Conservation (phyloP, 2,888 invertebrate genomes). For the Hemithea aestivaria region DNA sequence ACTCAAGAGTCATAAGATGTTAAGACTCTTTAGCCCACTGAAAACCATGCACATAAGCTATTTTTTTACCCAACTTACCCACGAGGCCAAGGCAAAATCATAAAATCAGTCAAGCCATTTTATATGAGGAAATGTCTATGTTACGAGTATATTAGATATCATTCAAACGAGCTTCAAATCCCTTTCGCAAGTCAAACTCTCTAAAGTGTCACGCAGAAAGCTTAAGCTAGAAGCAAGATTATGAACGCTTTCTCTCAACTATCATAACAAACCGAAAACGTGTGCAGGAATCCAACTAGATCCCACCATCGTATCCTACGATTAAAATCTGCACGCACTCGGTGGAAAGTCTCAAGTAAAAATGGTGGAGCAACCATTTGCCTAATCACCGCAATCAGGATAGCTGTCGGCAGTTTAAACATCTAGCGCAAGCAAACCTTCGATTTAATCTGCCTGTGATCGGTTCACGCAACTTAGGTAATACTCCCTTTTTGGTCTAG, state of each 20-base stretch:
- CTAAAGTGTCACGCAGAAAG: too few species aligned
- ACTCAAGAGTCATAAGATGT: too few species aligned
- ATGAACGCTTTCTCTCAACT: background rate
- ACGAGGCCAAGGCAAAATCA: too few species aligned
- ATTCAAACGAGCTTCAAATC: too few species aligned
- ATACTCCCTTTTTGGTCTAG: conserved; percentile 14
- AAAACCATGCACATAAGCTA: too few species aligned
- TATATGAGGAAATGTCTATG: too few species aligned
- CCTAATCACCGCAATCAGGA: conserved; percentile 40
- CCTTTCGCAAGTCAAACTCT: too few species aligned
- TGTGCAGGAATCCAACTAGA: conserved; percentile 12
- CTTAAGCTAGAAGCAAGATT: too few species aligned
- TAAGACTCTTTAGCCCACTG: too few species aligned
- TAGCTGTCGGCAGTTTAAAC: conserved; percentile 37
- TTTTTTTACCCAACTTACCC: too few species aligned
- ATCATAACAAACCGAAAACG: conserved; percentile 9
- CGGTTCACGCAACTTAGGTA: conserved; percentile 32
- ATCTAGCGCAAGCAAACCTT: conserved; percentile 34
- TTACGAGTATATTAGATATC: too few species aligned
- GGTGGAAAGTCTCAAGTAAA: conserved; percentile 1
- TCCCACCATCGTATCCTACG: conserved; percentile 16
- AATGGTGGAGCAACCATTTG: conserved; percentile 27
- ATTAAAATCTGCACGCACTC: conserved; percentile 28
- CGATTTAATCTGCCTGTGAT: conserved; percentile 33
- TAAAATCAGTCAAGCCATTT: too few species aligned